Conservation (phyloP, 2,888 invertebrate genomes). For the Pseudanteris insignis region DNA sequence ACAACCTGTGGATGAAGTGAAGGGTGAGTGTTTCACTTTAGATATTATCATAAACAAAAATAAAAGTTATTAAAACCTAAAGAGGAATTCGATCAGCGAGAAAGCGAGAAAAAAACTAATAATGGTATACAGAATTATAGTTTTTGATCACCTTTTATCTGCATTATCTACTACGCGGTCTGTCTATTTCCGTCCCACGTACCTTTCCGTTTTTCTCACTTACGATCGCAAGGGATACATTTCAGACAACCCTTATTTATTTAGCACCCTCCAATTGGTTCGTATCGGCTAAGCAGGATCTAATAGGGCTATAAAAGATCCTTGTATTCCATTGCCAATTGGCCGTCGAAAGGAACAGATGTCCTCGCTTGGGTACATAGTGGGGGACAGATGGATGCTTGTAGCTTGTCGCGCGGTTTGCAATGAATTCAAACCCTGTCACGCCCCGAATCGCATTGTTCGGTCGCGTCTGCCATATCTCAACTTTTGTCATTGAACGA, state of each 20-base stretch:
- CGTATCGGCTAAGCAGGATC: constrained; percentile 63
- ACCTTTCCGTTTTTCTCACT: constrained; percentile 19
- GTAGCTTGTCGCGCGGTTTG: constrained; percentile 48
- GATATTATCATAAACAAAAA: no score
- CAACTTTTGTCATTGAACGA: constrained; percentile 18
- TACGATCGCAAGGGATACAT: constrained; percentile 44
- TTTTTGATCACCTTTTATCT: constrained; percentile 8
- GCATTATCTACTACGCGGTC: constrained; percentile 18
- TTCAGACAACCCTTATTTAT: constrained; percentile 63
- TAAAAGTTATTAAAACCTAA: no score
- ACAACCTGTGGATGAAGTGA: constrained; percentile 61
- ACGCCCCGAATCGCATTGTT: constrained; percentile 59
- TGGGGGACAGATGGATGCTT: constrained; percentile 57
- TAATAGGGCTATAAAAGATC: constrained; percentile 65
- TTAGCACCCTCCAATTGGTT: constrained; percentile 65
- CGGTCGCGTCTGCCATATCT: constrained; percentile 33
- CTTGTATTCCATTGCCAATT: constrained; percentile 54
- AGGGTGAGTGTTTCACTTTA: constrained; percentile 55
- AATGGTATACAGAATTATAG: constrained; percentile 6
- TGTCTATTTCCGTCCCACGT: background rate
- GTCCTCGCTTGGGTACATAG: constrained; percentile 48
- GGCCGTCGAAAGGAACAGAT: constrained; percentile 59
- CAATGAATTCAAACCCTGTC: constrained; percentile 62
- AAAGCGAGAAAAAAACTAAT: constrained; percentile 5
- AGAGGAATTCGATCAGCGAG: no score